Evolutionary conservation across 1,140 invertebrate genomes (phyloP).

Genomic region (Mercenaria mercenaria): DNA sequence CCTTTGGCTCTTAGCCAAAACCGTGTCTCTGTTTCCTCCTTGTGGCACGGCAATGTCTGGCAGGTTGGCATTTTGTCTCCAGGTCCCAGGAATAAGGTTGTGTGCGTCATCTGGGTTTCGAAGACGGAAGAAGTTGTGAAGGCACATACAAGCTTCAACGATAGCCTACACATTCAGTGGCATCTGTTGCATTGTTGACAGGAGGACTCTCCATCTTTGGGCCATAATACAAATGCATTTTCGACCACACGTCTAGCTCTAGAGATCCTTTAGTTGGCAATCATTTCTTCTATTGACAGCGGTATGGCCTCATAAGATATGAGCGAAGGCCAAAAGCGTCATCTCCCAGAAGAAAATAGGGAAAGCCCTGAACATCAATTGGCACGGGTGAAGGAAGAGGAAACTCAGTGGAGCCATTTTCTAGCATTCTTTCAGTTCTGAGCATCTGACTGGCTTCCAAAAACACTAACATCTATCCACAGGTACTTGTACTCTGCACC

Average conservation of each 20-base stretch:
- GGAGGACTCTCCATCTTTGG: conserved; percentile 50
- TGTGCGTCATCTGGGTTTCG: conserved; percentile 26
- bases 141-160: conserved; percentile 24
- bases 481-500: conserved; percentile 64
- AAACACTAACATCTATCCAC: conserved; percentile 43
- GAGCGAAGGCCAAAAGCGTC: conserved; percentile 70
- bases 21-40: conserved; percentile 63
- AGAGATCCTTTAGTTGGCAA: conserved; percentile 84
- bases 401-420: conserved; percentile 38
- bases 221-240: conserved; percentile 45
- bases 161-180: neutral
- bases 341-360: conserved; percentile 74
- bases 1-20: conserved; percentile 60
- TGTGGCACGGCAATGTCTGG: conserved; percentile 12
- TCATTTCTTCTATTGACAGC: conserved; percentile 57
- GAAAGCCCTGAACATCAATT: conserved; percentile 38
- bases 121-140: conserved; percentile 29
- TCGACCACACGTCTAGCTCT: conserved; percentile 79
- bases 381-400: conserved; percentile 44
- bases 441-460: conserved; percentile 52
- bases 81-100: neutral
- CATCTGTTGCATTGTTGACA: conserved; percentile 40
- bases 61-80: conserved; percentile 27
- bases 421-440: conserved; percentile 36
- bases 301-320: conserved; percentile 77